Conservation (phyloP, 2,113 vertebrate genomes). For the Catagonus wagneri region DNA sequence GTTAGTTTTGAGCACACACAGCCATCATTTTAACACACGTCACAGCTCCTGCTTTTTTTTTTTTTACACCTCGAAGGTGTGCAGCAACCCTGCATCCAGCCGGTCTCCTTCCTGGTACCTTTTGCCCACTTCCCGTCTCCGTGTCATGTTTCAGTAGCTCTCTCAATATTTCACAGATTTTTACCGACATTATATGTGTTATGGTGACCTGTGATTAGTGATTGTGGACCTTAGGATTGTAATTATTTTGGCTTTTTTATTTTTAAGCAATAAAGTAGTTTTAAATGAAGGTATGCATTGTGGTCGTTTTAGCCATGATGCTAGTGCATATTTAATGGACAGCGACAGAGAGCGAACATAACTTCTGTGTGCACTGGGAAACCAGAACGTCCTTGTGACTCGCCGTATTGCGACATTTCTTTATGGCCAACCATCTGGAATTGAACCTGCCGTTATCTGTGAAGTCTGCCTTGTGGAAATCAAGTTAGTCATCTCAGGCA, state of each 20-base stretch:
- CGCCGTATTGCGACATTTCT: rapidly evolving
- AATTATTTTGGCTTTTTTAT: background rate
- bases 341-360: background rate
- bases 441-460: background rate
- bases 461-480: background rate
- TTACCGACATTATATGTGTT: background rate
- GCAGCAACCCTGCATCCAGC: background rate
- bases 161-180: background rate
- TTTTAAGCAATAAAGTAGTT: background rate
- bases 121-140: rapidly evolving
- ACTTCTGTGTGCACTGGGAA: too few species aligned
- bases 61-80: background rate
- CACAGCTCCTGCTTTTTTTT: background rate
- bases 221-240: background rate
- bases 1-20: background rate
- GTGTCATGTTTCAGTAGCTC: too few species aligned
- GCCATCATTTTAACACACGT: too few species aligned
- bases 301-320: background rate
- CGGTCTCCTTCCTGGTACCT: background rate
- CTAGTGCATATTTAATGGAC: background rate
- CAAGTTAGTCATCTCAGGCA: background rate
- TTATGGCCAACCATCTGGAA: background rate
- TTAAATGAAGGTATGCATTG: rapidly evolving
- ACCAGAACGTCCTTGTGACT: background rate
- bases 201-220: background rate